Percentiles rank a stretch among this genome's conserved stretches.
Evolutionary conservation across 2,888 invertebrate genomes (phyloP).

Genomic region (Lathronympha strigana): DNA sequence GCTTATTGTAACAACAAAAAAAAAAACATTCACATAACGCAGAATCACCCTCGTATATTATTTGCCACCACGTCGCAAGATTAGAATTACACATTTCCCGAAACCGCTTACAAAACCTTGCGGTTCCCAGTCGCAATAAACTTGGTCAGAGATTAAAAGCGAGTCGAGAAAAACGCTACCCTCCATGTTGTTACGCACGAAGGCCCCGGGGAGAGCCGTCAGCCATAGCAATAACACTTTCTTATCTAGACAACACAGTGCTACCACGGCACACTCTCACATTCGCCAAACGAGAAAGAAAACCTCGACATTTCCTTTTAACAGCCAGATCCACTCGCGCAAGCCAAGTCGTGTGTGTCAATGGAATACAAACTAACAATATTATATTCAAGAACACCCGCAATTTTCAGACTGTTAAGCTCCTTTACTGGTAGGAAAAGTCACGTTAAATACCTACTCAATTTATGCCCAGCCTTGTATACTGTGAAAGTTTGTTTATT

Average conservation of each 20-base stretch:
- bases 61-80: slow-evolving; percentile 1
- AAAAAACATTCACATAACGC: not conserved
- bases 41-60: not conserved
- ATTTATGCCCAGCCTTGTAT: not conserved
- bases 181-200: slow-evolving; percentile 62
- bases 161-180: slow-evolving; percentile 57
- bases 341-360: slow-evolving; percentile 10
- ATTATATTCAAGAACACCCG: not conserved
- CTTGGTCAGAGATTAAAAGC: slow-evolving; percentile 66
- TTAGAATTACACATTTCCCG: slow-evolving; percentile 22
- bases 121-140: slow-evolving; percentile 55
- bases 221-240: slow-evolving; percentile 68
- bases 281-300: slow-evolving; percentile 5
- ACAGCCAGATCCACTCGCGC: slow-evolving; percentile 9
- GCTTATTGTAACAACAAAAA: no score
- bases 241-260: slow-evolving; percentile 71
- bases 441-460: not conserved
- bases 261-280: slow-evolving; percentile 48
- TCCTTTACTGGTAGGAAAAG: not conserved
- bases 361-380: slow-evolving; percentile 31
- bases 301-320: slow-evolving; percentile 21
- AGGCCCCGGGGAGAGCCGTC: slow-evolving; percentile 64
- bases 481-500: not conserved
- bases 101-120: slow-evolving; percentile 29
- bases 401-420: not conserved